Conservation (phyloP, 2,888 invertebrate genomes). For the Hydroisotoma schaefferi region DNA sequence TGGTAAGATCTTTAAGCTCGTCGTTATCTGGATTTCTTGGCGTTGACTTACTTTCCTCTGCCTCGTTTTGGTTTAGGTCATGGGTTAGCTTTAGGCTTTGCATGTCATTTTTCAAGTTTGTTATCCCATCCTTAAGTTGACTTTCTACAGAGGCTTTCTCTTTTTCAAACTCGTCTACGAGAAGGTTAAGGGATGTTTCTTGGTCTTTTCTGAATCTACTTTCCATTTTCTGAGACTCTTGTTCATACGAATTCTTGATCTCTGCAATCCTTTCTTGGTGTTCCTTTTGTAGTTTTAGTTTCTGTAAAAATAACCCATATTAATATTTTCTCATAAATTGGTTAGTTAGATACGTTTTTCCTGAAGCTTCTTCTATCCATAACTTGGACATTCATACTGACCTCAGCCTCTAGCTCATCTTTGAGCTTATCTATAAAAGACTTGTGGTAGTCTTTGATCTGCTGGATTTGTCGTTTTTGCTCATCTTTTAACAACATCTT, state of each 20-base stretch:
- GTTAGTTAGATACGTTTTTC: no score
- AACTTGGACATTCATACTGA: no score
- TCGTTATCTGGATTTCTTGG: conserved; percentile 7
- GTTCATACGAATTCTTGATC: conserved; percentile 28
- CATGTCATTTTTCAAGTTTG: conserved; percentile 14
- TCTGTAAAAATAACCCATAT: conserved; percentile 16
- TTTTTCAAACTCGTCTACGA: conserved; percentile 24
- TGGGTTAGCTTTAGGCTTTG: conserved; percentile 12
- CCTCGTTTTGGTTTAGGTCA: conserved; percentile 17
- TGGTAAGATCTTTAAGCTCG: conserved; percentile 56
- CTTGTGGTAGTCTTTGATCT: conserved; percentile 34
- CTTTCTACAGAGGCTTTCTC: conserved; percentile 18
- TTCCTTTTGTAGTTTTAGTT: conserved; percentile 29
- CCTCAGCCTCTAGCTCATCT: conserved; percentile 36
- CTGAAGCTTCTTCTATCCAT: no score
- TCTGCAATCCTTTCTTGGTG: conserved; percentile 22
- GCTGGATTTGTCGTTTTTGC: conserved; percentile 28
- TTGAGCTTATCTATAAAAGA: conserved; percentile 29
- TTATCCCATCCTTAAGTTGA: conserved; percentile 1
- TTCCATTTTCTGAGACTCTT: conserved; percentile 26
- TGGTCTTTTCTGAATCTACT: conserved; percentile 25
- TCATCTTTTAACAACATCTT: conserved; percentile 31
- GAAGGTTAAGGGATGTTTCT: conserved; percentile 17
- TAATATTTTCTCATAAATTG: no score
- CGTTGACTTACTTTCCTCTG: background rate